Base-by-base conservation (phyloP, 1,140 invertebrate genomes). In the Heliconius hewitsoni region DNA sequence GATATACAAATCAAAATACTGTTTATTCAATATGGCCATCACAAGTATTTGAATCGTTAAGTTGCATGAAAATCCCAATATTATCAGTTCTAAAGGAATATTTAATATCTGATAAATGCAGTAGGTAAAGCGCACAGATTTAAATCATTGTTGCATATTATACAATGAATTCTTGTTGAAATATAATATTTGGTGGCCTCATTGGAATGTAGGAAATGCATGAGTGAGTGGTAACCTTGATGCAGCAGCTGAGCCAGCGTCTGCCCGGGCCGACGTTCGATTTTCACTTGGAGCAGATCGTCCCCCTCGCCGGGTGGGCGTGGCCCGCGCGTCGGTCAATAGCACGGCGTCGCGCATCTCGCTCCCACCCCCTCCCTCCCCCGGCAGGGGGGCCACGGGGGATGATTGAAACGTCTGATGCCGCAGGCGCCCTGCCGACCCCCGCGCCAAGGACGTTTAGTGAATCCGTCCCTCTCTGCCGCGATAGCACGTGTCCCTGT, bases 371-470 rank as follows among this genome's bases (percentile, higher is more conserved):
- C 42, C 60, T 46, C 74, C 74, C 55, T 89, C 86, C 77, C 79
- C 81, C 86, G 80, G 92, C 74, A 5, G 71, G 71, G 16, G 71
- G 90, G 88, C 84, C 88, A 76, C 90, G 84, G 87, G 91, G 93
- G 91, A 94, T 94, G 93, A 94, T 94, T 94, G 91, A 94, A 94
- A 93, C 93, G 93, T 94, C 89, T 93, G 91, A 93, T 93, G 92
- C 92, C 93, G 93, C 93, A 93, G 90, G 91, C 93, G 93, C 93
- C 91, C 91, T 91, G 85, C 91, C 86, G 90, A 85, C 88, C 91
- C 90, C 90, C 87, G 87, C 85, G 86, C 90, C 93, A 94, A 94
- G 93, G 93, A 94, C 93, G 91, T 94, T 93, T 91, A 94, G 93
- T 94, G 93, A 94, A 93, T 94, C 93, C 93, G 93, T 94, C 93